A percentile compares a stretch with the other conserved stretches of the same genome.
Conservation (phyloP, 2,797 vertebrate species). For the Galagoides demidoff region DNA sequence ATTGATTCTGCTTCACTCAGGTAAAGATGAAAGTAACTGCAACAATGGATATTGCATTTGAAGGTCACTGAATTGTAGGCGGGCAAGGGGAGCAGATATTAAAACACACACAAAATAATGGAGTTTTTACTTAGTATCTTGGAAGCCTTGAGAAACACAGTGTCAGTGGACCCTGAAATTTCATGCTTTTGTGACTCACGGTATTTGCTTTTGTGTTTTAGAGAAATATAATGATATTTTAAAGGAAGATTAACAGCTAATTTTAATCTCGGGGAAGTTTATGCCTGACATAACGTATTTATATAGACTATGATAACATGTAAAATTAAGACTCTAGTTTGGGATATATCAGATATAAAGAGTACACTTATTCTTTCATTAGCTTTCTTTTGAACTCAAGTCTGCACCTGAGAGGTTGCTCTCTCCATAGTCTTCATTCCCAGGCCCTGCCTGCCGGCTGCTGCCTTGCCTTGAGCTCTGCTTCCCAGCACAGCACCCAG, state of each 20-base stretch:
- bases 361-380: not conserved
- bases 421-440: not conserved
- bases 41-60: constrained; percentile 55
- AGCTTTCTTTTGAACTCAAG: not conserved
- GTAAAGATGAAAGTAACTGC: constrained; percentile 63
- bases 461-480: not conserved
- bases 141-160: not conserved
- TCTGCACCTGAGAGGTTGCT: not conserved
- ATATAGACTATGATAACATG: not conserved
- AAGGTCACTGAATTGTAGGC: constrained; percentile 61
- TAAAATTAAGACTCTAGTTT: constrained; percentile 17
- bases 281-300: not conserved
- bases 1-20: constrained; percentile 69
- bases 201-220: constrained; percentile 57
- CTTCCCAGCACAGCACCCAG: not conserved
- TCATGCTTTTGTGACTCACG: constrained; percentile 17
- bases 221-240: constrained; percentile 34
- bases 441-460: not conserved
- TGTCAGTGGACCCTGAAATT: constrained; percentile 47
- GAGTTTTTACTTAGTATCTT: constrained; percentile 52
- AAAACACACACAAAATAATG: constrained; percentile 33
- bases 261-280: constrained; percentile 33
- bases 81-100: constrained; percentile 11
- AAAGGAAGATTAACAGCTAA: not conserved
- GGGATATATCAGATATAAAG: not conserved